Conservation (phyloP, 2,888 invertebrate genomes). For the Drosophila demipolita region DNA sequence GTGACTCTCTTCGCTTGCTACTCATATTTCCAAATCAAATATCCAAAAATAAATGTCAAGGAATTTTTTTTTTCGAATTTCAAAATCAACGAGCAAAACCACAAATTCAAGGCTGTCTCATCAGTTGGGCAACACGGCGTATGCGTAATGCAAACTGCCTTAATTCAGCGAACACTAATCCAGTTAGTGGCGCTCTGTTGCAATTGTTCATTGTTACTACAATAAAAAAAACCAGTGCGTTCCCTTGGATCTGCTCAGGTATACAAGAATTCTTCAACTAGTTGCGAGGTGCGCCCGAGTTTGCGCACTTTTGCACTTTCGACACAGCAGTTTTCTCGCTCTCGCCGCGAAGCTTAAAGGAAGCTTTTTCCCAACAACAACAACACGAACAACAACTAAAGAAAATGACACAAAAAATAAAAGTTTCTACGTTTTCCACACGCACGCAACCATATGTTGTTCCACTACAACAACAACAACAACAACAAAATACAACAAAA, state of each 20-base stretch:
- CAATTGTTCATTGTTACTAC: constrained; percentile 4
- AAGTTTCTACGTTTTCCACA: constrained; percentile 63
- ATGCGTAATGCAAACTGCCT: constrained; percentile 42
- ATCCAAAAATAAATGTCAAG: constrained; percentile 62
- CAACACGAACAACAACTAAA: neutral
- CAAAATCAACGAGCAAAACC: constrained; percentile 51
- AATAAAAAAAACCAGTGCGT: neutral
- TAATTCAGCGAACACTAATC: constrained; percentile 1
- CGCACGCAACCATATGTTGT: constrained; percentile 76
- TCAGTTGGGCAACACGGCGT: constrained; percentile 36
- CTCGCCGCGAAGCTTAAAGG: constrained; percentile 56
- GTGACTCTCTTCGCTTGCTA: constrained; percentile 39
- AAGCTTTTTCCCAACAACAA: constrained; percentile 36
- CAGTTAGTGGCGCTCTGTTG: constrained; percentile 21
- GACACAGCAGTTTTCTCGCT: constrained; percentile 62
- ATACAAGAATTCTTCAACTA: constrained; percentile 11
- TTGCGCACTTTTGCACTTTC: constrained; percentile 60
- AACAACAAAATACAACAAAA: constrained; percentile 33
- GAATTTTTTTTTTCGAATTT: constrained; percentile 42
- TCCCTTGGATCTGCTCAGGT: constrained; percentile 32
- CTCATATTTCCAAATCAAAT: constrained; percentile 83
- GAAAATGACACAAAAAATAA: constrained; percentile 7
- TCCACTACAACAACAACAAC: constrained; percentile 50
- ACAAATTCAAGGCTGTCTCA: constrained; percentile 64
- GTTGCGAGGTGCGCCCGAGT: constrained; percentile 63